Evolutionary conservation across 23 tunicate genomes (phyloP).

Genomic region (Halocynthia roretzi): DNA sequence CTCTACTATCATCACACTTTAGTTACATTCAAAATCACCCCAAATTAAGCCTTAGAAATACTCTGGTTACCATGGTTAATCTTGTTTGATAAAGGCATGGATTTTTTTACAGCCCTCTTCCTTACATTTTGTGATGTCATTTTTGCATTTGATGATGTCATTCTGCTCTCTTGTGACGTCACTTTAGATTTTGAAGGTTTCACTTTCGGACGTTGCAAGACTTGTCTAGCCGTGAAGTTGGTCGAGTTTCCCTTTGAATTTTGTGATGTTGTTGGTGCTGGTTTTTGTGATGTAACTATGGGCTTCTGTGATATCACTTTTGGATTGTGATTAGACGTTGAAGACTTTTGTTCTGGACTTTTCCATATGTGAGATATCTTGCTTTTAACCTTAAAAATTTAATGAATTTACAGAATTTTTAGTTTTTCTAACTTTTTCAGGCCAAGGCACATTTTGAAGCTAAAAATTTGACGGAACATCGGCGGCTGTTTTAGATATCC

Average conservation of each 20-base stretch:
- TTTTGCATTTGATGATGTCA: too few relatives aligned
- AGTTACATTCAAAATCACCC: too few relatives aligned
- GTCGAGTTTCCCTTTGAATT: neutral
- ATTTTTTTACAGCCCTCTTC: too few relatives aligned
- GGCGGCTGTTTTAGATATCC: too few relatives aligned
- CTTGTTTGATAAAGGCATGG: too few relatives aligned
- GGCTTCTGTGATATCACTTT: constrained; percentile 6
- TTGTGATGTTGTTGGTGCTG: neutral
- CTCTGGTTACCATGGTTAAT: too few relatives aligned
- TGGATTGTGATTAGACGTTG: neutral
- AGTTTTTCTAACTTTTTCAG: neutral
- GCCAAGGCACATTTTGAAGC: neutral
- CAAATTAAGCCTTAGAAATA: too few relatives aligned
- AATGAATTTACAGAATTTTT: neutral
- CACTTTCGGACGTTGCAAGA: too few relatives aligned
- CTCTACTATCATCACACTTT: too few relatives aligned
- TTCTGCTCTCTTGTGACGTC: neutral
- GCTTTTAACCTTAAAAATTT: constrained; percentile 32
- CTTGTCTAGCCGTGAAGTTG: too few relatives aligned
- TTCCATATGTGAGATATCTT: constrained; percentile 62
- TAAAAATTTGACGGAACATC: too few relatives aligned
- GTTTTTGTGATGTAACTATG: constrained; percentile 5
- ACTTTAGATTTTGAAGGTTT: neutral
- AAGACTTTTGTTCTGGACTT: neutral
- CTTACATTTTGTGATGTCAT: too few relatives aligned